Conservation (phyloP, 2,113 vertebrate genomes). For the Opisthocomus hoazin region DNA sequence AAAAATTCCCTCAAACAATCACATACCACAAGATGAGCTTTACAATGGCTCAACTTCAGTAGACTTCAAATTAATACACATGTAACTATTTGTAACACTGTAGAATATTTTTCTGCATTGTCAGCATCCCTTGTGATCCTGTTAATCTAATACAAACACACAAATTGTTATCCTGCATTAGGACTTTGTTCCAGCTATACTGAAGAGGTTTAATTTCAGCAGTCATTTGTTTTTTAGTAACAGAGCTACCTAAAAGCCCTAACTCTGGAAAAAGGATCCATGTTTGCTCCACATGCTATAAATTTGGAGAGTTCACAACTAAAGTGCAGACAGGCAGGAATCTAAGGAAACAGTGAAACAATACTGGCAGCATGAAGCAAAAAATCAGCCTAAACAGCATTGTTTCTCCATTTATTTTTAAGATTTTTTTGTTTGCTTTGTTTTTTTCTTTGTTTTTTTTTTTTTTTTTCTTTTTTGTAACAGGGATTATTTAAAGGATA, state of each 20-base stretch:
- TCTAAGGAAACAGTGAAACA: neutral
- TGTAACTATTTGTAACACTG: neutral
- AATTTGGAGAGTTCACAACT: neutral
- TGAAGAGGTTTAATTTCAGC: neutral
- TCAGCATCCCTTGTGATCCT: neutral
- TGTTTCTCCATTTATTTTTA: neutral
- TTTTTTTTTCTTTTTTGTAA: no score
- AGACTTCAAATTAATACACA: conserved; percentile 10
- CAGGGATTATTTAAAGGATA: neutral
- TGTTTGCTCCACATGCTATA: neutral
- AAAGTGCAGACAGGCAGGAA: neutral
- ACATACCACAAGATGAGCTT: neutral
- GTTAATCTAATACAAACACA: conserved; percentile 12
- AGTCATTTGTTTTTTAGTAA: neutral
- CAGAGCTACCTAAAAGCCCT: neutral
- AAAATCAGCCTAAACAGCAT: neutral
- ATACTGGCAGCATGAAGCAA: neutral
- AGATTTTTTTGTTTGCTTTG: neutral
- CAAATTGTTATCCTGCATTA: neutral
- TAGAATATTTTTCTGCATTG: neutral
- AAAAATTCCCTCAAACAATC: neutral
- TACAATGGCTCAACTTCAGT: neutral
- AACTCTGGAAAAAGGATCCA: neutral
- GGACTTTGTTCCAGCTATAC: neutral
- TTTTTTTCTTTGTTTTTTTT: no score